Percentiles rank a stretch among this genome's conserved stretches.
These are phyloP conservation scores for Folsomia candida DNA, from an alignment of 2,888 invertebrate species.

Conservation along the genomic window DNA sequence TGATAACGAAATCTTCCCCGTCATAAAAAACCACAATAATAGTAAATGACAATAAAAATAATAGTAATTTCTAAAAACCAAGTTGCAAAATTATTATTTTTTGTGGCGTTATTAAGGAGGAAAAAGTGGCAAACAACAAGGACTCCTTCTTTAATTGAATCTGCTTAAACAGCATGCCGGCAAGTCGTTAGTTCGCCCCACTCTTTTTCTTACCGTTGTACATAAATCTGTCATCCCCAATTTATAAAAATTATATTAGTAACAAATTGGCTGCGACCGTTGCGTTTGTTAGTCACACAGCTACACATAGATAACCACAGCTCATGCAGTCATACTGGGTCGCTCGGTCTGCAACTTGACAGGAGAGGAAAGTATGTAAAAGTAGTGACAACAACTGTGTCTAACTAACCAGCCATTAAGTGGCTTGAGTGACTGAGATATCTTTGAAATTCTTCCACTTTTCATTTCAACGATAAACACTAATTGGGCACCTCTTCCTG, in stretches of 20 bases:
- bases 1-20: no score
- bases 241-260: conserved; percentile 14
- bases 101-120: background rate
- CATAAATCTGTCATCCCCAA: conserved; percentile 21
- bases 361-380: no score
- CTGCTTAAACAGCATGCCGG: background rate
- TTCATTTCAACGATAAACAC: background rate
- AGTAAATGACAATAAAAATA: background rate
- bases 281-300: background rate
- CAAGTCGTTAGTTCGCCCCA: background rate
- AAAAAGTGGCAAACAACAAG: background rate
- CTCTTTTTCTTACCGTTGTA: background rate
- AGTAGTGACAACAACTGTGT: background rate
- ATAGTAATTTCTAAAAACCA: no score
- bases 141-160: background rate
- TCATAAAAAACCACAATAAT: background rate
- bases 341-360: no score
- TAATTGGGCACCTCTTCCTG: conserved; percentile 15
- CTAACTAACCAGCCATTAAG: background rate
- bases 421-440: conserved; percentile 5
- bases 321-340: no score
- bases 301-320: background rate
- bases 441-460: conserved; percentile 11
- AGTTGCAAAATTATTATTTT: background rate
- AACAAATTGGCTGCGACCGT: conserved; percentile 6